Base-by-base conservation (phyloP, 2,888 invertebrate genomes). In the Listrodromus nycthemerus region DNA sequence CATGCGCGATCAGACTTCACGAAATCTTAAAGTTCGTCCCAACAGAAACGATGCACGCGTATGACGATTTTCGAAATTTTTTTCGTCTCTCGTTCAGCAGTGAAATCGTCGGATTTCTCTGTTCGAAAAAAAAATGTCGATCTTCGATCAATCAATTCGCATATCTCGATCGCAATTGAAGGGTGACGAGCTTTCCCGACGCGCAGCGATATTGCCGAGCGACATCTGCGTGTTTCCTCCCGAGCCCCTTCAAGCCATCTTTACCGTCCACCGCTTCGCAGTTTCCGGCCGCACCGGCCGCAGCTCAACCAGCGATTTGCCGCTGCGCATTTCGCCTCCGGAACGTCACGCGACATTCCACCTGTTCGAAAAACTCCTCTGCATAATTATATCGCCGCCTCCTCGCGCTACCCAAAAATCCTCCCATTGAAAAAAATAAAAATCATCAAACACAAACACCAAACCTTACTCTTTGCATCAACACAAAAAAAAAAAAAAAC, bases 281-380 rank as follows among this genome's bases (percentile, higher is more conserved):
- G 27, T n/a, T 69, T 8, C 24, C 78, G 61, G 48, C 6, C 7
- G 37, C 41, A 76, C 30, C 71, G 8, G 21, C 70, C 27, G 27
- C 27, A n/a, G 70, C 48, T 19, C 50, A 61, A 50, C 13, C 80
- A 37, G 19, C 50, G 55, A 41, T 16, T 77, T 58, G 65, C 3
- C n/a, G 3, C 19, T 71, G 41, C 61, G 67, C 78, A 69, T 63
- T 30, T 74, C 58, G 55, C 48, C 79, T 58, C 19, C 33, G 58
- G 82, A 84, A 84, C 79, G 83, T 65, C 80, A 70, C 80, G 80
- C 33, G 19, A 74, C 77, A 71, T 71, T 75, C 82, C 82, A 79
- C 79, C 84, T 81, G 81, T 84, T 84, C 30, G 45, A 16, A 45
- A 65, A 65, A 65, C 3, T 21, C 65, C 16, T n/a, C 33, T 5